Evolutionary conservation across 2,888 invertebrate genomes (phyloP), one percentile per base, ranked within the genome.

Genomic region (Eristalis intricaria): DNA sequence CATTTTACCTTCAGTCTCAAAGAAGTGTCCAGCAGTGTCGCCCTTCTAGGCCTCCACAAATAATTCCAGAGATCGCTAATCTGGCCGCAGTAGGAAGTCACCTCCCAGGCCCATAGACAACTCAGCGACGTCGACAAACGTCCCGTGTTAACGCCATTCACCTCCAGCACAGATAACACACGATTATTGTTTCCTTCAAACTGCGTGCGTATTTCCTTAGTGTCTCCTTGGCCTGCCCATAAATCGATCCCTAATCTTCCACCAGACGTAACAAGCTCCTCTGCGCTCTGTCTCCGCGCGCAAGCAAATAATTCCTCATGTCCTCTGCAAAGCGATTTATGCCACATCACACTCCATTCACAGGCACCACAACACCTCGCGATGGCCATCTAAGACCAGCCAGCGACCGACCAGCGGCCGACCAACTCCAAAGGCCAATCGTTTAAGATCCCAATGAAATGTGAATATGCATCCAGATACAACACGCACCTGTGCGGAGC

Each of bases 291-390:
- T 56, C 43, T 60, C 69, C 56, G 50, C 19, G 78, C 50, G 78
- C 68, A 56, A 50, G 35, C 70, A 83, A 78, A 87, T 84, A 84
- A 87, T 87, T 84, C 87, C 84, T 69, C 84, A 84, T 76, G 84
- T 84, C 87, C 83, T 50, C 79, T 71, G 75, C 68, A 35, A n/a
- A 13, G 80, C 84, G 79, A 87, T 87, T 87, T 87, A 87, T 80
- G 87, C 84, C 80, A 84, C 87, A 84, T 87, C 84, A 84, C 87
- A 87, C 84, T 79, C 83, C 84, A 87, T 87, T 87, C 87, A 87
- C 69, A 78, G 83, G 65, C 86, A 86, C 56, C 82, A 78, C 83
- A 83, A 86, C 83, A 86, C 86, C 83, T 83, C 70, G 75, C 43
- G 86, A 86, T 83, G 83, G 78, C 70, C 86, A 86, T 83, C 83